Evolutionary conservation across 2,113 vertebrate genomes (phyloP), one percentile per base, ranked within the genome.

Genomic region (Microtus richardsoni): DNA sequence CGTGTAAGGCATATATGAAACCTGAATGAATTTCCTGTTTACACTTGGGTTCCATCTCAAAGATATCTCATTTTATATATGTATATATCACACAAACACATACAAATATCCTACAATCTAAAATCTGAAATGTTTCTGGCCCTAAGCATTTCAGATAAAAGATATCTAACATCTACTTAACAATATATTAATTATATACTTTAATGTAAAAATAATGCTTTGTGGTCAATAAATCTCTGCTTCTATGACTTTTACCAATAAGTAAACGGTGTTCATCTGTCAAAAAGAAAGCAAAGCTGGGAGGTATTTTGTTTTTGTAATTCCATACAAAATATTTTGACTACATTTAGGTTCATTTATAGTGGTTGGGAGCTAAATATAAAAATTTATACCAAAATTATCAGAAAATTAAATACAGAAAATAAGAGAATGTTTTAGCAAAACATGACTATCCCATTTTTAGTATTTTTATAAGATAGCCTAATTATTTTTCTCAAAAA

Each of bases 401-500:
- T 91, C 70, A 93, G n/a, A 85, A 93, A 60, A 83, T 78, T 86
- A 93, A 95, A 58, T 39, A 91, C 39, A 95, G 4, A 90, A 39
- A 71, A 58, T 39, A 49, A 70, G 89, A 33, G 36, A 89, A 4
- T 33, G 89, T 52, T 88, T 79, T 75, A 91, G 54, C 77, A n/a
- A 77, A 71, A 66, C 5, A 52, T 71, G 17, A 71, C 60, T 79
- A 68, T 58, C 26, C 13, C 75, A 77, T 41, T 91, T 93, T 60
- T 70, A 89, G 2, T 28, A 87, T 62, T 93, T 93, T 94, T 64
- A 64, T 54, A 93, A 87, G 44, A 71, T 3, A 92, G 26, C 11
- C n/a, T 84, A 33, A 91, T 66, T 91, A 30, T 60, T 93, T 94
- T 91, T 52, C 52, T 95, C 80, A 90, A 93, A 91, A 33, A 88